Conservation (phyloP, 2,797 vertebrate genomes). For the Chromis chromis region DNA sequence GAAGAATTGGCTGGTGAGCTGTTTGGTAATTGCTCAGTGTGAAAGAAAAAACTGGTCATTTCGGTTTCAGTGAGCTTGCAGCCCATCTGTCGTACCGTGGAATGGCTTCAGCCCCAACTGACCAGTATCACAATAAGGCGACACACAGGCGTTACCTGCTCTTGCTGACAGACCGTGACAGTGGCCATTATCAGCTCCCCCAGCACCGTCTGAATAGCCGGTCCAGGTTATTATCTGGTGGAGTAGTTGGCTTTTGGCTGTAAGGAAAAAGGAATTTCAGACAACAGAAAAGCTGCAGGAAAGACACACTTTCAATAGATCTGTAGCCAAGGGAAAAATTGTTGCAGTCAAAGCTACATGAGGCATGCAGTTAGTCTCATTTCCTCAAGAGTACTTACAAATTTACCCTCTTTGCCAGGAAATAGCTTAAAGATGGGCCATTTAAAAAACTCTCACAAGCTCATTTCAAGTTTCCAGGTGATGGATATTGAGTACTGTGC, state of each 20-base stretch:
- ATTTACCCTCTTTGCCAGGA: constrained; percentile 49
- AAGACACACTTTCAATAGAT: constrained; percentile 52
- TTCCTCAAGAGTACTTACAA: constrained; percentile 40
- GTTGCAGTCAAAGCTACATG: constrained; percentile 60
- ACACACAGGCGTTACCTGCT: constrained; percentile 68
- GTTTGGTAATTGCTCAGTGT: constrained; percentile 11
- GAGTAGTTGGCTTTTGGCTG: constrained; percentile 54
- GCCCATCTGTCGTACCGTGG: constrained; percentile 46
- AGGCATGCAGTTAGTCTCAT: constrained; percentile 53
- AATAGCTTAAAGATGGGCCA: constrained; percentile 33
- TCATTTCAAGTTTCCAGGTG: constrained; percentile 23
- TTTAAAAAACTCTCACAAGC: constrained; percentile 35
- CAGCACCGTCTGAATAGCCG: constrained; percentile 44
- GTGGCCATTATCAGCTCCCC: constrained; percentile 68
- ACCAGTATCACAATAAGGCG: constrained; percentile 58
- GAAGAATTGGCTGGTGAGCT: not conserved
- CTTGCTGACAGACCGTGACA: constrained; percentile 69
- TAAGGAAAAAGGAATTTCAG: constrained; percentile 47
- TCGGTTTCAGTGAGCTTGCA: constrained; percentile 21
- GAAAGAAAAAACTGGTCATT: constrained; percentile 33
- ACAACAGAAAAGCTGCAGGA: constrained; percentile 27
- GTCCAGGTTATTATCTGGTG: constrained; percentile 69
- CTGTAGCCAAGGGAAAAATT: constrained; percentile 58
- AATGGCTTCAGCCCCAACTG: constrained; percentile 51
- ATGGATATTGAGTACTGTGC: not conserved